Conservation (phyloP, 2,797 vertebrate species). For the Alauda arvensis region DNA sequence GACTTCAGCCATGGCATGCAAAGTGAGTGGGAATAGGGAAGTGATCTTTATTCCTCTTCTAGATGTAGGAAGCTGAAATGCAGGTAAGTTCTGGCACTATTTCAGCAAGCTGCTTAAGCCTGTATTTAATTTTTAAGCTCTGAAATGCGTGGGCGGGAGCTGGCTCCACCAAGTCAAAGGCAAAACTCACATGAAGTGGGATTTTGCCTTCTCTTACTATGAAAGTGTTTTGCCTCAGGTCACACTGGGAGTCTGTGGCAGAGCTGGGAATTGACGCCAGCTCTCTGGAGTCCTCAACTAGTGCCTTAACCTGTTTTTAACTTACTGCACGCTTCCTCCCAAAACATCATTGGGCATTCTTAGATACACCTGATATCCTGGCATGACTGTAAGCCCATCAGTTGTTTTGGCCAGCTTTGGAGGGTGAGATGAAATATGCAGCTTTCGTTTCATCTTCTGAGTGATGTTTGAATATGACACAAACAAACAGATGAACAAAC, state of each 20-base stretch:
- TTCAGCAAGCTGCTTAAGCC: constrained; percentile 28
- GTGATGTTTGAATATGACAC: background rate
- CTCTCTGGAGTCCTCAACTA: background rate
- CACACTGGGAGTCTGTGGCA: constrained; percentile 13
- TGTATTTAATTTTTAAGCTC: constrained; percentile 26
- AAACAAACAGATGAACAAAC: background rate
- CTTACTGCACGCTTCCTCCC: background rate
- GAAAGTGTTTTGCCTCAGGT: constrained; percentile 35
- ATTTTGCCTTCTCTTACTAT: constrained; percentile 14
- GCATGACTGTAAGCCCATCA: background rate
- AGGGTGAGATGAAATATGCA: background rate
- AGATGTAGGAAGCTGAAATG: constrained; percentile 21
- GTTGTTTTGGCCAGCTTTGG: background rate
- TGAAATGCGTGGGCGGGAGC: constrained; percentile 28
- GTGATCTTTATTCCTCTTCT: constrained; percentile 19
- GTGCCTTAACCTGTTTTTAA: constrained; percentile 10
- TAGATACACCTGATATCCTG: background rate
- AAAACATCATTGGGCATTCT: background rate
- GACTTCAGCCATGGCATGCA: background rate
- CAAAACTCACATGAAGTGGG: constrained; percentile 39
- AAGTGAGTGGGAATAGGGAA: constrained; percentile 10
- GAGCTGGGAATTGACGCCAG: background rate
- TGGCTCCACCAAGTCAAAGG: constrained; percentile 47
- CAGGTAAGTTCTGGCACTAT: constrained; percentile 14
- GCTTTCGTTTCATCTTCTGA: background rate